These are phyloP conservation scores for Trichonephila clavipes DNA, from an alignment of 1,140 invertebrate genomes.

Conservation along the genomic window DNA sequence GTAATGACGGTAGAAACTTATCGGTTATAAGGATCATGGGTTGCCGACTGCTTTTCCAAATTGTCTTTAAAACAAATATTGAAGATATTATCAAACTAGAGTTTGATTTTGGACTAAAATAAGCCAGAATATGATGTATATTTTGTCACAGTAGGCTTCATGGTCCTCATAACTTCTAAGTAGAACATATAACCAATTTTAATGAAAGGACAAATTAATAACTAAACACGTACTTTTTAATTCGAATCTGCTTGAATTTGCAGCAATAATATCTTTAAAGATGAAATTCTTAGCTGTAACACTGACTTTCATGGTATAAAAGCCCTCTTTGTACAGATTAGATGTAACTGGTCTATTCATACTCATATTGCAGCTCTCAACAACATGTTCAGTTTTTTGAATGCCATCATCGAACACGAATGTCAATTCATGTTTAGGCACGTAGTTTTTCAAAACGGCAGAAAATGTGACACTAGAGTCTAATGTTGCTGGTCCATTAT, in stretches of 20 bases:
- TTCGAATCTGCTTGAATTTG: conserved; percentile 33
- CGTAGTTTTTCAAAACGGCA: conserved; percentile 14
- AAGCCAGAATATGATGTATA: too few relatives aligned
- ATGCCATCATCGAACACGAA: conserved; percentile 50
- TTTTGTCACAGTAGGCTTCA: too few relatives aligned
- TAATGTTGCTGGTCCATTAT: conserved; percentile 31
- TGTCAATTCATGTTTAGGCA: not conserved
- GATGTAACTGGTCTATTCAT: not conserved
- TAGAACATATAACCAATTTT: too few relatives aligned
- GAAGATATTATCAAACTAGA: too few relatives aligned
- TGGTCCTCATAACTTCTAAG: too few relatives aligned
- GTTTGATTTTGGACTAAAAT: too few relatives aligned
- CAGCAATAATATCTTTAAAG: not conserved
- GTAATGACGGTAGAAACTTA: too few relatives aligned
- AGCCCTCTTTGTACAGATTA: conserved; percentile 1
- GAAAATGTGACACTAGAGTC: conserved; percentile 54
- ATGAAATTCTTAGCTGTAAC: not conserved
- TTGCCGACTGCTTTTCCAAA: too few relatives aligned
- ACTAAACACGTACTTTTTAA: conserved; percentile 38
- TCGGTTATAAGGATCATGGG: too few relatives aligned
- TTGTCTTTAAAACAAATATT: too few relatives aligned
- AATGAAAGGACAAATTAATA: not conserved
- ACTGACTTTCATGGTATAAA: conserved; percentile 51
- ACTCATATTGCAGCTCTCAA: not conserved
- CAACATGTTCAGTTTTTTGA: not conserved